A percentile compares a stretch with the other conserved stretches of the same genome.
phyloP scores from a whole-genome alignment of 2,888 invertebrate species.

The Brachynemurus nebulosus region DNA sequence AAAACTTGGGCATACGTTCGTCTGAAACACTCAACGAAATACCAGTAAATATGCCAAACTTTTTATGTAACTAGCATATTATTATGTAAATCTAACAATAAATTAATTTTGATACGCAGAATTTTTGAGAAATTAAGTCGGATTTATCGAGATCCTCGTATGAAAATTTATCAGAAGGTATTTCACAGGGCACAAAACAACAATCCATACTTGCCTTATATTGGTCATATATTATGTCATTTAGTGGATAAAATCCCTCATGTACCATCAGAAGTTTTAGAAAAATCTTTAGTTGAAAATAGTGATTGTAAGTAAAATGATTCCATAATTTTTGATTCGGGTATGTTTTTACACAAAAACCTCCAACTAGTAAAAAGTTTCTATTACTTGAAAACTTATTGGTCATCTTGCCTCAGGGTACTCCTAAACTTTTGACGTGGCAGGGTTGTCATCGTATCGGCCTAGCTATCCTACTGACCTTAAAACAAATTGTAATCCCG shows the following conservation, averaged over 20 bases:
- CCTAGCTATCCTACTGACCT: too few species aligned
- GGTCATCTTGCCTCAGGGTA: too few species aligned
- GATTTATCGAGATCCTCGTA: constrained; percentile 32
- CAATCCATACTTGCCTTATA: constrained; percentile 34
- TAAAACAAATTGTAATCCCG: too few species aligned
- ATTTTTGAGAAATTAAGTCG: constrained; percentile 34
- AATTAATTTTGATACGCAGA: constrained; percentile 4
- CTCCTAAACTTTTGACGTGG: too few species aligned
- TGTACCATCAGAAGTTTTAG: neutral
- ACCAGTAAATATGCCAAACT: constrained; percentile 26
- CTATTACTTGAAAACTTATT: neutral
- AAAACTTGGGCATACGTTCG: constrained; percentile 37
- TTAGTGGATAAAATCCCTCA: constrained; percentile 30
- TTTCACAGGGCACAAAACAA: constrained; percentile 29
- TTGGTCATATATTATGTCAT: constrained; percentile 32
- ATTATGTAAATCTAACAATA: neutral
- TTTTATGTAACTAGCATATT: neutral
- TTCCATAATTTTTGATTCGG: too few species aligned
- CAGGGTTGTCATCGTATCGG: too few species aligned
- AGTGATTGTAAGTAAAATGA: neutral
- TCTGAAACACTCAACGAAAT: constrained; percentile 36
- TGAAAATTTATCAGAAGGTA: constrained; percentile 29
- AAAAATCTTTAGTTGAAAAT: neutral
- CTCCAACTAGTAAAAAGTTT: neutral
- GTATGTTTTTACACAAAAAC: neutral